These are phyloP conservation scores for Momotus momota DNA, from an alignment of 2,797 vertebrate genomes.

Conservation along the genomic window DNA sequence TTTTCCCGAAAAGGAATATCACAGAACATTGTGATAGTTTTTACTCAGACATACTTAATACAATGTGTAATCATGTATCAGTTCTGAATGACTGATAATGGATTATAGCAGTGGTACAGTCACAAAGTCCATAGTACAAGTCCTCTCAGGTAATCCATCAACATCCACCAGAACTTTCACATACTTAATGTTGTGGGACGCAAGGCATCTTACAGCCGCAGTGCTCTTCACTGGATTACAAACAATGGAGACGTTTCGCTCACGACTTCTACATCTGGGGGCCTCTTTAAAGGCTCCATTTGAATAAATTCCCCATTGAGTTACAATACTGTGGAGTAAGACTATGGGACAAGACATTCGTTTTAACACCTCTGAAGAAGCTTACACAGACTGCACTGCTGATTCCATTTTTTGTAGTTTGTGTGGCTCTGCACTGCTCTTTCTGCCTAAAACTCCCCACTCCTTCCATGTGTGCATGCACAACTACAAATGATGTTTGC, in stretches of 20 bases:
- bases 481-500: not conserved
- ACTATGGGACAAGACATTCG: not conserved
- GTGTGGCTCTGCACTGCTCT: not conserved
- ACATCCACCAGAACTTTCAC: not conserved
- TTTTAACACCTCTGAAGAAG: not conserved
- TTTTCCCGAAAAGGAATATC: not conserved
- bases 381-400: rapidly evolving
- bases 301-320: not conserved
- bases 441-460: not conserved
- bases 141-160: not conserved
- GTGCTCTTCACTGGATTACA: not conserved
- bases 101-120: not conserved
- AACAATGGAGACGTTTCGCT: not conserved
- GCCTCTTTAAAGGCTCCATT: not conserved
- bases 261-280: not conserved
- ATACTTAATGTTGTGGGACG: not conserved
- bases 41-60: not conserved
- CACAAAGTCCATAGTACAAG: not conserved
- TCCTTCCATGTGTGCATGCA: not conserved
- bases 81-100: not conserved
- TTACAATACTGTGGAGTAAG: not conserved
- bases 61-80: not conserved
- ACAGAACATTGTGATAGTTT: not conserved
- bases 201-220: not conserved
- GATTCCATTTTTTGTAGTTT: not conserved